Conservation (phyloP, 2,888 invertebrate genomes). For the Sphinx pinastri region DNA sequence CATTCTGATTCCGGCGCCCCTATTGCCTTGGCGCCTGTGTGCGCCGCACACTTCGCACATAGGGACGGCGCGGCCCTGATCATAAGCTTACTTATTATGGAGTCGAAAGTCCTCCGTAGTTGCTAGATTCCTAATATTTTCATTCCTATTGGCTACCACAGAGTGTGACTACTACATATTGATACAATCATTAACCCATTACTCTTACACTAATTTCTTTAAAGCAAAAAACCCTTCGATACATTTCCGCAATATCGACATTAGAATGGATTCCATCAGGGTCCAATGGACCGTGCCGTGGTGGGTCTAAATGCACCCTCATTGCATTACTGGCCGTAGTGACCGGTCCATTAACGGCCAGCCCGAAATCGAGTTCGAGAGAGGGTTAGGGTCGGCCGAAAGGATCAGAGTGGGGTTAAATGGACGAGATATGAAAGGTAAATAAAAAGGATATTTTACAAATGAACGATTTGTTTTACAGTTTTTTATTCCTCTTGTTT, state of each 20-base stretch:
- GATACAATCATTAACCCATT: not conserved
- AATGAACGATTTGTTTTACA: not conserved
- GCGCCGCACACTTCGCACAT: too few relatives aligned
- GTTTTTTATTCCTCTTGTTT: not conserved
- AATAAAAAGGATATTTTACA: slow-evolving; percentile 9
- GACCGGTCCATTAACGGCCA: slow-evolving; percentile 2
- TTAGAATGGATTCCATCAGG: not conserved
- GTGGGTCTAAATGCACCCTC: slow-evolving; percentile 5
- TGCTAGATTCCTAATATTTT: too few relatives aligned
- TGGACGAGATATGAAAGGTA: not conserved
- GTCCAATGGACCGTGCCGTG: not conserved
- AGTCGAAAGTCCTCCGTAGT: too few relatives aligned
- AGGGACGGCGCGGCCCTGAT: too few relatives aligned
- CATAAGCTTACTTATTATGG: too few relatives aligned
- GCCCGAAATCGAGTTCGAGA: not conserved
- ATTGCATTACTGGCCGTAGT: slow-evolving; percentile 16
- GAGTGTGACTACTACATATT: too few relatives aligned
- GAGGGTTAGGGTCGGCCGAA: not conserved
- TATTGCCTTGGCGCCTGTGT: too few relatives aligned
- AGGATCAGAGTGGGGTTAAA: not conserved
- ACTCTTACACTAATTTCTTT: not conserved
- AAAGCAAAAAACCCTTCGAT: not conserved
- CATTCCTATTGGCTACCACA: too few relatives aligned
- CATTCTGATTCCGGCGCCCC: too few relatives aligned
- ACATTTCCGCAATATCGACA: not conserved